Base-by-base conservation (phyloP, 2,797 vertebrate species). In the Falco biarmicus region DNA sequence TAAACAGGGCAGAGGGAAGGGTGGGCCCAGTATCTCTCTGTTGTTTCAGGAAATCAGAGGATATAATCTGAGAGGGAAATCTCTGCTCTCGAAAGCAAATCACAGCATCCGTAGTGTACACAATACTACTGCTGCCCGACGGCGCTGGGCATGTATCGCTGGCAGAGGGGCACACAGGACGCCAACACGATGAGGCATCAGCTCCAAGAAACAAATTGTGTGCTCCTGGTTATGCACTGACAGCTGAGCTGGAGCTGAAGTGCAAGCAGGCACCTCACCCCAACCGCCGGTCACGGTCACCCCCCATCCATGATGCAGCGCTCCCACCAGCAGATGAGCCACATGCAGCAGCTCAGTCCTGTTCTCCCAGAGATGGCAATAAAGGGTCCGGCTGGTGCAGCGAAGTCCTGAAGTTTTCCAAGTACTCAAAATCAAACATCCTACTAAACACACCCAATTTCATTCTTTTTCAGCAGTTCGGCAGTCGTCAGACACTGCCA, bases 91-190 rank as follows among this genome's bases (percentile, higher is more conserved):
- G 0, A 74, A 61, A 45, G 57, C 37, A 76, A 92, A 88, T 61
- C 57, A 71, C 39, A 51, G 53, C 14, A 17, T 4, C 45, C 2
- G 3, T n/a, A 57, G 53, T 14, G 26, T 3, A 32, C 31, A 8
- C 2, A 22, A 19, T 15, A 31, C 28, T 20, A 9, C 18, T 1
- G 0, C 37, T 45, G 45, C n/a, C 3, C 18, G 32, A 39, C 1
- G 1, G 9, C 0, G 5, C 74, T 37, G 83, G 57, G 48, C 0
- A 1, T 12, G 66, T n/a, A 20, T 21, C 0, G 0, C 41, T 20
- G 80, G 37, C 73, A 59, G 34, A 59, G 63, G 21, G 32, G 34
- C 32, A 41, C 32, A 5, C 6, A 25, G 65, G 56, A 66, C 69
- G 51, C 37, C 14, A 45, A 31, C 70, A 60, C 3, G 10, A 51